Percentiles rank a stretch among this genome's conserved stretches.
These are phyloP conservation scores for Neopelma chrysocephalum DNA, from an alignment of 2,797 vertebrate genomes.

Conservation along the genomic window DNA sequence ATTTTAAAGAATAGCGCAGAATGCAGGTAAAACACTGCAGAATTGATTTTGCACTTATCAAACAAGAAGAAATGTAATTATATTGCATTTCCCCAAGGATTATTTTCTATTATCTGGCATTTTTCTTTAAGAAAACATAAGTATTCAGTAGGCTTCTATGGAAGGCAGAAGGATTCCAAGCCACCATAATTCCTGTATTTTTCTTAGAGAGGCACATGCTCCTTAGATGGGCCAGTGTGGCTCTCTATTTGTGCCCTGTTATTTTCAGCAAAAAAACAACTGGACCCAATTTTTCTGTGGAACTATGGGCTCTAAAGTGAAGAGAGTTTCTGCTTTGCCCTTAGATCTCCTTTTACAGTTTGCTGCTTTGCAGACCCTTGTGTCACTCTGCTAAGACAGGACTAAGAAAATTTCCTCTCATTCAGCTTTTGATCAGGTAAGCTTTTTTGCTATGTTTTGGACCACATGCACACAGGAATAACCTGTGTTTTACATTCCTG, in stretches of 20 bases:
- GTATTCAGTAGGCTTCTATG: not conserved
- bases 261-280: not conserved
- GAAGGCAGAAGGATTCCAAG: not conserved
- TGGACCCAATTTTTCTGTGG: not conserved
- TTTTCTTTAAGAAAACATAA: not conserved
- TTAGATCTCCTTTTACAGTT: not conserved
- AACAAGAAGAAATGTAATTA: not conserved
- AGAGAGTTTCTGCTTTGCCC: not conserved
- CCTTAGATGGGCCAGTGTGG: not conserved
- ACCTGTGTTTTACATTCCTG: not conserved
- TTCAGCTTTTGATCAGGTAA: not conserved
- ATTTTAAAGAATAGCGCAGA: slow-evolving; percentile 4
- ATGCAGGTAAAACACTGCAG: not conserved
- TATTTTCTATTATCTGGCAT: not conserved
- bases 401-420: not conserved
- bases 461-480: not conserved
- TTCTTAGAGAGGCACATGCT: not conserved
- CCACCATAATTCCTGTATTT: not conserved
- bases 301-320: not conserved
- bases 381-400: not conserved
- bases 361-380: not conserved
- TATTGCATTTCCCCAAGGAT: not conserved
- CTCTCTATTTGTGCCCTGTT: not conserved
- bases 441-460: not conserved
- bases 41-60: not conserved